Base-by-base conservation (phyloP, 2,113 vertebrate species). In the Grantiella picta region DNA sequence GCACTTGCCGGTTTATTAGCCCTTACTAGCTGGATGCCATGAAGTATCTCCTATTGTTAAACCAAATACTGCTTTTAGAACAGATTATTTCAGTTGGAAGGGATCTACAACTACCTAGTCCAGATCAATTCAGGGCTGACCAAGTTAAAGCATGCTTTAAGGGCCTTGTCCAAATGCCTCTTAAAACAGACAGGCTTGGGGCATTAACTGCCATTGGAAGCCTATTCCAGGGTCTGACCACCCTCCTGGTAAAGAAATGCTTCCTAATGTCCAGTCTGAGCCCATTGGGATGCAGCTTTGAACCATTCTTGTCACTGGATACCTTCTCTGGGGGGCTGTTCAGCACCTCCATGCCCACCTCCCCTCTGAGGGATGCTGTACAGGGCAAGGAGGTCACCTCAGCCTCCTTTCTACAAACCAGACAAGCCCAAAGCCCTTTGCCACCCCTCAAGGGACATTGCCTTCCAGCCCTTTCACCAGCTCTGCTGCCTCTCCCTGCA, bases 281-380 rank as follows among this genome's bases (percentile, higher is more conserved):
- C 19, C 12, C 16, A 3, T 2, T 0, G 0, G 21, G 28, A 23
- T 7, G 8, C 22, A 63, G 57, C 24, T 63, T 11, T 80, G 53
- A 77, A 64, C 57, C 11, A 21, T 45, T 84, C 10, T 27, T 20
- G 10, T 22, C 45, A 33, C 29, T 73, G 54, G 7, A 36, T 35
- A 44, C 24, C 24, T 36, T 21, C 36, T 38, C 15, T 29, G 29
- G 44, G 27, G 9, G 72, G 52, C 57, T 45, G 10, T 5, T 80
- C 42, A 80, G 57, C 18, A 22, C 21, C 31, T 91, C 27, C 20
- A 23, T 86, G 44, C 33, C 18, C 17, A 1, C 4, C 1, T n/a
- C 3, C 7, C 24, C 11, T 36, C 21, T 20, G n/a, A 31, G 35
- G 28, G 36, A n/a, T 53, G 80, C 38, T 53, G 25, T 25, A 12